Base-by-base conservation (phyloP, 2,797 vertebrate genomes). In the Chaenodraco wilsoni region DNA sequence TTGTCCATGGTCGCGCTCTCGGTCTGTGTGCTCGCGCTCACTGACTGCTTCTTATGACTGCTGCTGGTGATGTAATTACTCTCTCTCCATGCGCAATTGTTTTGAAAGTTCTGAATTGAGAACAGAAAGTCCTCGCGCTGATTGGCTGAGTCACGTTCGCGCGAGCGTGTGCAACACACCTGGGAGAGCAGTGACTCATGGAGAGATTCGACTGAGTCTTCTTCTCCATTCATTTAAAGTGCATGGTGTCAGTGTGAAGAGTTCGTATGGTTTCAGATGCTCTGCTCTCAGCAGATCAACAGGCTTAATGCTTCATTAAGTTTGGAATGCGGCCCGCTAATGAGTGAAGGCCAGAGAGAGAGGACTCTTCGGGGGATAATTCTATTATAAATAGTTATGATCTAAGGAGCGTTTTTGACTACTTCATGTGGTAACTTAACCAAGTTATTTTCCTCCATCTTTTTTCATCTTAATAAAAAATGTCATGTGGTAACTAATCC, bases 21-120 rank as follows among this genome's bases (percentile, higher is more conserved):
- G 7, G 49, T 14, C 33, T 37, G 54, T 27, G 73, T 69, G 61
- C 45, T 9, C 27, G 5, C 5, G 5, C 56, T 37, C 6, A 37
- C 6, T 62, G n/a, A 51, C n/a, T 10, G 63, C 70, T 69, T 46
- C 83, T 91, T 91, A 84, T 88, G 68, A 62, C 44, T 8, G 48
- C n/a, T 8, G 48, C n/a, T 58, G 43, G 65, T 91, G 91, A 91
- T 88, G 93, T 88, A 83, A 92, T 40, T 40, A 80, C 82, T 81
- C 77, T 77, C 91, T 61, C 57, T 61, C 78, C 91, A 90, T 82
- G 90, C 90, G 80, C 15, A 52, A 85, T 76, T 90, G 86, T 89
- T 91, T 89, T 76, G 69, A 84, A 84, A 82, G 73, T 65, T 63
- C 63, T 70, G 71, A 78, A 55, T 41, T 23, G 56, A 13, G 76